Percentiles rank a stretch among this genome's conserved stretches.
These are phyloP conservation scores for Poecilia latipinna DNA, from an alignment of 2,113 vertebrate genomes.

Conservation along the genomic window DNA sequence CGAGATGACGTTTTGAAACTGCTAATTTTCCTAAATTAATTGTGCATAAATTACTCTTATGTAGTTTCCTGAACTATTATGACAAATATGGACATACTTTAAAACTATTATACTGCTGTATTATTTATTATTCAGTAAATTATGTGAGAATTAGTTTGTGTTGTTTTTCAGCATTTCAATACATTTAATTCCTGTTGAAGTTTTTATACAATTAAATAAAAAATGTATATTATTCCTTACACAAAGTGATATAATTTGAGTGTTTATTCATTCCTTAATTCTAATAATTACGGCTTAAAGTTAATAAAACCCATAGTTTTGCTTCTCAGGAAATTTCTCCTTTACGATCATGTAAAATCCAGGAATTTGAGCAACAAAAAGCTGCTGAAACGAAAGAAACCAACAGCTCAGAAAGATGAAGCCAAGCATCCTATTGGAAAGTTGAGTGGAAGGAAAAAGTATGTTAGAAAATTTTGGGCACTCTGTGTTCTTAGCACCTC, in stretches of 20 bases:
- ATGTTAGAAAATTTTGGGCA: background rate
- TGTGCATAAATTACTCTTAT: background rate
- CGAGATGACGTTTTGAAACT: background rate
- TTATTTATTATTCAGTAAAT: background rate
- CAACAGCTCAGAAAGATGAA: too few relatives aligned
- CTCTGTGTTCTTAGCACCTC: background rate
- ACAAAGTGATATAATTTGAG: too few relatives aligned
- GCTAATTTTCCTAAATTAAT: background rate
- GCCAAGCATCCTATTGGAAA: background rate
- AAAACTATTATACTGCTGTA: background rate
- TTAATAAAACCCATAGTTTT: too few relatives aligned
- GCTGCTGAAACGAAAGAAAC: background rate
- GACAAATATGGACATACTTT: background rate
- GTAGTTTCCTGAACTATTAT: background rate
- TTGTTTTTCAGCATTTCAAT: background rate
- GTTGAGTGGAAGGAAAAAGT: background rate
- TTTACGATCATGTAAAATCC: too few relatives aligned
- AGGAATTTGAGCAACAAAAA: background rate
- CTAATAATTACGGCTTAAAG: too few relatives aligned
- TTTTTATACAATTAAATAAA: too few relatives aligned
- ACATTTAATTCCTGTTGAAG: too few relatives aligned
- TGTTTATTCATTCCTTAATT: too few relatives aligned
- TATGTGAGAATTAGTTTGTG: background rate
- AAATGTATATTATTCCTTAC: too few relatives aligned
- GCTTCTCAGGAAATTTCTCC: too few relatives aligned